Conservation (phyloP, 1,140 invertebrate species). For the Subanguina moxae region DNA sequence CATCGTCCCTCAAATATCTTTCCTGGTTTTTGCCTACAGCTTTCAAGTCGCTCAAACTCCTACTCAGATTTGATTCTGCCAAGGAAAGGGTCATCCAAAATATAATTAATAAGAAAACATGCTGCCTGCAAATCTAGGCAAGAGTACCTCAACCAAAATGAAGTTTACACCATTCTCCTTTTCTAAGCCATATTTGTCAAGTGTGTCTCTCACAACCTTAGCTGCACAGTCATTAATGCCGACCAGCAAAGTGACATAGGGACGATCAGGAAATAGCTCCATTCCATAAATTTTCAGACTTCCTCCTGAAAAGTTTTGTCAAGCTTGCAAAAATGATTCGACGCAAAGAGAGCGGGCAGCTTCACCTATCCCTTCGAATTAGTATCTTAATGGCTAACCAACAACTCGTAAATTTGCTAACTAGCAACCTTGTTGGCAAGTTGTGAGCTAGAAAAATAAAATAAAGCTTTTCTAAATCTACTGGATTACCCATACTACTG, state of each 20-base stretch:
- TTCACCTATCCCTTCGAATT: too few relatives aligned
- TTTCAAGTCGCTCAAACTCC: constrained; percentile 32
- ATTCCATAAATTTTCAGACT: constrained; percentile 97
- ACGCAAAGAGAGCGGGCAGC: too few relatives aligned
- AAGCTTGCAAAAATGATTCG: too few relatives aligned
- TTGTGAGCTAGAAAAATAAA: too few relatives aligned
- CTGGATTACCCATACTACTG: too few relatives aligned
- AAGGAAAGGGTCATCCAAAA: constrained; percentile 32
- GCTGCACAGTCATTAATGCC: constrained; percentile 85
- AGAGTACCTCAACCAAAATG: constrained; percentile 81
- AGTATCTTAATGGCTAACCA: too few relatives aligned
- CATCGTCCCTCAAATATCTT: constrained; percentile 23
- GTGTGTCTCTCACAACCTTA: constrained; percentile 87
- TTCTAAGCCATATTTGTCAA: constrained; percentile 89
- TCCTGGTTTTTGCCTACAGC: constrained; percentile 35
- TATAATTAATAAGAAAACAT: constrained; percentile 12
- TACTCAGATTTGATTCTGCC: constrained; percentile 16
- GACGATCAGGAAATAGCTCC: constrained; percentile 88
- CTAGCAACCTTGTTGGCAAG: too few relatives aligned
- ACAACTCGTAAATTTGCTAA: too few relatives aligned
- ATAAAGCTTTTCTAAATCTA: too few relatives aligned
- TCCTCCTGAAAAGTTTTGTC: constrained; percentile 66
- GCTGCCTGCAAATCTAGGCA: background rate
- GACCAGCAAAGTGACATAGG: constrained; percentile 92
- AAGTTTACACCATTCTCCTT: constrained; percentile 81